phyloP scores from a whole-genome alignment of 2,888 invertebrate species.

The Noctua fimbriata region DNA sequence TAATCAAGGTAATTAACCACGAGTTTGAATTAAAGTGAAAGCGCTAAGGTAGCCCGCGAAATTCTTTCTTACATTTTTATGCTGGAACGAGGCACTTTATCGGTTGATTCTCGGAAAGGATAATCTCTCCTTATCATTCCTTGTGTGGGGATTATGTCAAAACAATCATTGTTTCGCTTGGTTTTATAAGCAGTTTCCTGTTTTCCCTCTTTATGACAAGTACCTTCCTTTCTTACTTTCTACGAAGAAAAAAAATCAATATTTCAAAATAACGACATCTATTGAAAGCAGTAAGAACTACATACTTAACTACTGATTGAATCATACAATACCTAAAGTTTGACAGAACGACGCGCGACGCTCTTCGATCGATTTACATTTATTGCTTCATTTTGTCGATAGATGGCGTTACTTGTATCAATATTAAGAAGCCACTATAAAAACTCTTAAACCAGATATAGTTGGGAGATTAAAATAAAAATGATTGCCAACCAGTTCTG shows the following conservation, averaged over 20 bases:
- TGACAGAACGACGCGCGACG: no score
- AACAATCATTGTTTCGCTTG: not conserved
- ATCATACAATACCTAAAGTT: not conserved
- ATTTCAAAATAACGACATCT: conserved; percentile 39
- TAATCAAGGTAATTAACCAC: no score
- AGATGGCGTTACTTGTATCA: conserved; percentile 69
- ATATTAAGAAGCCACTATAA: not conserved
- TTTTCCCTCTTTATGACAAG: not conserved
- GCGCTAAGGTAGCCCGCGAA: no score
- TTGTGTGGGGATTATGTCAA: not conserved
- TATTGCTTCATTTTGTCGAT: not conserved
- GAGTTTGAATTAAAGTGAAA: no score
- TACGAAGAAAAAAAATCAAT: not conserved
- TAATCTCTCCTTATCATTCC: not conserved
- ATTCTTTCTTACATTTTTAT: no score
- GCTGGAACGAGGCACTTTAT: not conserved
- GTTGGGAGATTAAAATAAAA: not conserved
- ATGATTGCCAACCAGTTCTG: no score
- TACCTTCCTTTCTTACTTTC: not conserved
- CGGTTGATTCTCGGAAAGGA: not conserved
- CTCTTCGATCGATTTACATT: conserved; percentile 13
- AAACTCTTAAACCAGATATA: not conserved
- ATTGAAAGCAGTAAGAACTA: not conserved
- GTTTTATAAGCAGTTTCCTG: not conserved
- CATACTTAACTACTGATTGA: no score